A percentile compares a stretch with the other conserved stretches of the same genome.
Conservation (phyloP, 2,888 invertebrate genomes). For the Drosophila lacicola region DNA sequence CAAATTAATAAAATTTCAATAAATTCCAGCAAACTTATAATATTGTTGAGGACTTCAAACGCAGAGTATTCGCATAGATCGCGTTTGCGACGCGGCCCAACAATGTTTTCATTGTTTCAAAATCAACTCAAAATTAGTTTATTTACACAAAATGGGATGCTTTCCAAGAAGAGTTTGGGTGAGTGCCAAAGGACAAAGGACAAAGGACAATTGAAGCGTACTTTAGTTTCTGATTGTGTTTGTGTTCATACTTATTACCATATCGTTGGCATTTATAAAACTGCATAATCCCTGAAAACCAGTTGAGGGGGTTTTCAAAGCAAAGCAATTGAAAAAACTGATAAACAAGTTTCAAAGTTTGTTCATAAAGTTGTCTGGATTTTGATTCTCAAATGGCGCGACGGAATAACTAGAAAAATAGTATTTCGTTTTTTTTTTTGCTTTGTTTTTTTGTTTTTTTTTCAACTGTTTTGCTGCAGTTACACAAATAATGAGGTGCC, state of each 20-base stretch:
- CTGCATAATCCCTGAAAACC: not conserved
- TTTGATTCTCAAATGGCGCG: slow-evolving; percentile 50
- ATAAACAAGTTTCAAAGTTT: slow-evolving; percentile 14
- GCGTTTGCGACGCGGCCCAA: not conserved
- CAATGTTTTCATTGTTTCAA: slow-evolving; percentile 12
- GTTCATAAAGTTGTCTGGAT: slow-evolving; percentile 66
- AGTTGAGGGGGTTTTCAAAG: not conserved
- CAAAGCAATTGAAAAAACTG: slow-evolving; percentile 5
- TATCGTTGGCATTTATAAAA: not conserved
- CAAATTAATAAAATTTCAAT: slow-evolving; percentile 48
- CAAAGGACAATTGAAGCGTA: not conserved
- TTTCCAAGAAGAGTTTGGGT: not conserved
- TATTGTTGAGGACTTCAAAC: not conserved
- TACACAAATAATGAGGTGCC: slow-evolving; percentile 43
- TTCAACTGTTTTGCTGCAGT: slow-evolving; percentile 15
- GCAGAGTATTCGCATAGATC: not conserved
- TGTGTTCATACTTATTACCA: not conserved
- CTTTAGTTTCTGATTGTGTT: not conserved
- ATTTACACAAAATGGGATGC: slow-evolving; percentile 23
- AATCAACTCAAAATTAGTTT: slow-evolving; percentile 21
- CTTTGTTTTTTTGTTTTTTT: slow-evolving; percentile 6
- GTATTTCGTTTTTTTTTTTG: slow-evolving; percentile 15
- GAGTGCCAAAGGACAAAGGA: not conserved
- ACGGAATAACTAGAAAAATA: slow-evolving; percentile 62
- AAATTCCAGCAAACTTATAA: slow-evolving; percentile 18